Base-by-base conservation (phyloP, 2,888 invertebrate species). In the Sepiola atlantica region DNA sequence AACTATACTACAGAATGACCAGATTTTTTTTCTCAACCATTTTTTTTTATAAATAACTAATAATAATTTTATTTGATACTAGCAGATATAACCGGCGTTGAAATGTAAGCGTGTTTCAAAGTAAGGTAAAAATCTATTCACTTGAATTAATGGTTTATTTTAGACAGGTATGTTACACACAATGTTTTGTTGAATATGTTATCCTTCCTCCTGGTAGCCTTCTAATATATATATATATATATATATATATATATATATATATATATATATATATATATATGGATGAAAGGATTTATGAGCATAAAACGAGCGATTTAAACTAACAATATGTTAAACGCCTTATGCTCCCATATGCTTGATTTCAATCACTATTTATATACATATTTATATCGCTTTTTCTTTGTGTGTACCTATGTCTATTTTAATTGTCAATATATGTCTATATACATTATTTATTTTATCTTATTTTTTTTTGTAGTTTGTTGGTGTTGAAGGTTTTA, bases 401-500 rank as follows among this genome's bases (percentile, higher is more conserved):
- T 77, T 77, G 77, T 77, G 77, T n/a, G 10, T n/a, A n/a, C 10
- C 4, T n/a, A 77, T n/a, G 8, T n/a, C 4, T n/a, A 77, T 77
- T 77, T n/a, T 77, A 28, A 77, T n/a, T 28, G 24, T 10, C 77
- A 77, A n/a, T 28, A n/a, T 28, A 77, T 77, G 4, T 28, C 24
- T 77, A 77, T 77, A 77, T 77, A 28, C 77, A 77, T 77, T 77
- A 77, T 24, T 28, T 24, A 24, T 28, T 77, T 77, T 6, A 4
- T 77, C 4, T 1, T 54, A 8, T 91, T 54, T 92, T 35, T 94
- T 90, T 54, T 95, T 95, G 24, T 95, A 97, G 96, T 97, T 98
- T 97, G 98, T 98, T 61, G 98, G 98, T 24, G 98, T 98, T n/a
- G 98, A 98, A 96, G 98, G 98, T 20, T 98, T 98, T 94, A 97